Evolutionary conservation across 2,113 vertebrate species (phyloP), one percentile per base, ranked within the genome.

Genomic region (Stercorarius parasiticus): DNA sequence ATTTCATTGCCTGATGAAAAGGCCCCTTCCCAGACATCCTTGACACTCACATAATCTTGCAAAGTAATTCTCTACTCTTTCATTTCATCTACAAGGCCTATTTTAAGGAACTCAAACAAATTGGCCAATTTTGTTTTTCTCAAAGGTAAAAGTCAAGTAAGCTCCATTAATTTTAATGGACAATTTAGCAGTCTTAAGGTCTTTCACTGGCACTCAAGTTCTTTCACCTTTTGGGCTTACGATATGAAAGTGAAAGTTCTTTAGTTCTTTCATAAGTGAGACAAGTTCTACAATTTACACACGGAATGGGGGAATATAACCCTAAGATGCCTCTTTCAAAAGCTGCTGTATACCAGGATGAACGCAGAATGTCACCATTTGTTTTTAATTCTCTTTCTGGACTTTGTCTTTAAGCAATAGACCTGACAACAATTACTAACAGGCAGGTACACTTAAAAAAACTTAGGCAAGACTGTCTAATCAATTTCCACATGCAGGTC

Each of bases 61-160:
- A 65, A 82, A 91, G 58, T 40, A 92, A 82, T 86, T 95, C n/a
- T 76, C 42, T 93, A 62, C 42, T 81, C 27, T 95, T 89, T 89
- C 72, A 71, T 34, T 66, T 91, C 36, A 82, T 58, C 45, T 91
- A n/a, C 11, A 88, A 74, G 26, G 62, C 17, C 64, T 71, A 45
- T 71, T 86, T 92, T 47, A 78, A 82, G 34, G n/a, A 81, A 76
- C 34, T 79, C 0, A 49, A 59, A 61, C 49, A 84, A 36, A 79
- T 5, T 32, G 30, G 4, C 13, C 23, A 29, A 38, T 95, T 88
- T 72, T 58, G 14, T 38, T 84, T 91, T 88, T 80, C 66, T 72
- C n/a, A 69, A 73, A 87, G 18, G 32, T 47, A 45, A 42, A 86
- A 88, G 36, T 56, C 59, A 90, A 86, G 36, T 56, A 66, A 84